These are phyloP conservation scores for Azemiops feae DNA, from an alignment of 2,113 vertebrate genomes.

Conservation along the genomic window DNA sequence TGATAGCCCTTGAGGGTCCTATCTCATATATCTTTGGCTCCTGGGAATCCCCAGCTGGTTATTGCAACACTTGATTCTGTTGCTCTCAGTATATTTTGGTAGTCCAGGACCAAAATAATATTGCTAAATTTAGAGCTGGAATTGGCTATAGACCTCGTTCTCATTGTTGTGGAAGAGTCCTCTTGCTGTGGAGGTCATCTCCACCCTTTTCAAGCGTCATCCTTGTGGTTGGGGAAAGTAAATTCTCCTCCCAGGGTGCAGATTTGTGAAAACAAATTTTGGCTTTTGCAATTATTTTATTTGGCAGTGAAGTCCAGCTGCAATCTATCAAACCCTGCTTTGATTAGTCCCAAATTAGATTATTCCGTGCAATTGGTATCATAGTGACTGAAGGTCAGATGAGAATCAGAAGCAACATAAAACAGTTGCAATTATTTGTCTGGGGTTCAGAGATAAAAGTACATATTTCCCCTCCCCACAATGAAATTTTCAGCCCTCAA, in stretches of 20 bases:
- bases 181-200: background rate
- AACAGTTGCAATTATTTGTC: background rate
- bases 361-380: background rate
- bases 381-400: background rate
- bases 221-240: background rate
- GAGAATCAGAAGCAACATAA: background rate
- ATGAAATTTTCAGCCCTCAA: background rate
- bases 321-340: background rate
- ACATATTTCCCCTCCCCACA: background rate
- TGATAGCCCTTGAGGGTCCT: background rate
- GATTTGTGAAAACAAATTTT: background rate
- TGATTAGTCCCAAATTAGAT: background rate
- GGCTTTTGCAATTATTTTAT: background rate
- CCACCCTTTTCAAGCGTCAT: background rate
- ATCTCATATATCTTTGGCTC: background rate
- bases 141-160: background rate
- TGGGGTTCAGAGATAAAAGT: background rate
- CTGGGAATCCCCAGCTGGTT: background rate
- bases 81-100: background rate
- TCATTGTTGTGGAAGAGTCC: background rate
- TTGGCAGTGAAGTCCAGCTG: background rate
- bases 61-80: background rate
- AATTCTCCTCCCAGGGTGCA: background rate
- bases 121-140: background rate
- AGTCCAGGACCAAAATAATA: background rate